phyloP scores from a whole-genome alignment of 2,113 vertebrate genomes.

The Carollia perspicillata region DNA sequence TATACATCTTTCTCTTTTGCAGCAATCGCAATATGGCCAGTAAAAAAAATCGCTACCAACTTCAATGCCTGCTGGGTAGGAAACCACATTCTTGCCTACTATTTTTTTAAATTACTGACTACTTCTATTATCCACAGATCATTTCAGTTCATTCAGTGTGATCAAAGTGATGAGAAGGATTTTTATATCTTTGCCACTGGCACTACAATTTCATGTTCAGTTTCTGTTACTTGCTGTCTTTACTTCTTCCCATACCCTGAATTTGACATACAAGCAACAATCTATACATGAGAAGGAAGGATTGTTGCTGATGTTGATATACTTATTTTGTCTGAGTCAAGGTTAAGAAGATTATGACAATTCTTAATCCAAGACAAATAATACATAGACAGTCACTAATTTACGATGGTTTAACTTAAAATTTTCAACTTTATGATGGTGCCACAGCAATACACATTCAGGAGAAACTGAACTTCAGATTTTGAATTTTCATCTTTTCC shows the following conservation, averaged over 20 bases:
- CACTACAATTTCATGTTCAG: not conserved
- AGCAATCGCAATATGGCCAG: not conserved
- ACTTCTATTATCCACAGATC: not conserved
- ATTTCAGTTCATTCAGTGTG: not conserved
- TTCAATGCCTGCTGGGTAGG: not conserved
- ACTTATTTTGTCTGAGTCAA: slow-evolving; percentile 31
- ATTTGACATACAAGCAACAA: slow-evolving; percentile 34
- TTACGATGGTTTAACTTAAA: not conserved
- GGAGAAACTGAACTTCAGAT: not conserved
- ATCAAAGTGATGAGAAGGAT: slow-evolving; percentile 43
- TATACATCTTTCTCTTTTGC: not conserved
- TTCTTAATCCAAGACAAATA: not conserved
- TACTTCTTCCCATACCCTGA: not conserved
- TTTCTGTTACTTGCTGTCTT: not conserved
- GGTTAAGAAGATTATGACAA: not conserved
- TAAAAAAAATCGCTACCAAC: not conserved
- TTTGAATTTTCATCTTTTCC: not conserved
- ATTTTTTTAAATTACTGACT: not conserved
- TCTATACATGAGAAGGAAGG: slow-evolving; percentile 31
- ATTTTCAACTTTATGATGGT: not conserved
- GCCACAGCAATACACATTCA: not conserved
- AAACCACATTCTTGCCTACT: not conserved
- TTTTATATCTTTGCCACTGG: slow-evolving; percentile 16
- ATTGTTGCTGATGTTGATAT: not conserved
- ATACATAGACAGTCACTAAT: not conserved